Evolutionary conservation across 2,888 invertebrate genomes (phyloP).

Genomic region (Noctuana brunneofusca): DNA sequence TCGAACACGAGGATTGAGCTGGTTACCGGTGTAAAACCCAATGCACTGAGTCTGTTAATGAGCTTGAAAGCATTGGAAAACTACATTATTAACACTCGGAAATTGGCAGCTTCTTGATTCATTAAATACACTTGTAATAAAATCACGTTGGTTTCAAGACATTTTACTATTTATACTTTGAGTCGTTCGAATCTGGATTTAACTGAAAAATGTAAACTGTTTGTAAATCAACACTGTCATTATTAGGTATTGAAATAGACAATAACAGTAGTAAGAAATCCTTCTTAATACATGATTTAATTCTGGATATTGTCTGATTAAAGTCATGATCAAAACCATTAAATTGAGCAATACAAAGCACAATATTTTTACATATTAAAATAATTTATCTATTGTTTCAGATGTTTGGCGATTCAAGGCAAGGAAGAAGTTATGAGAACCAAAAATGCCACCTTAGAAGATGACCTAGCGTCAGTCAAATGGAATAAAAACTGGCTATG

Average conservation of each 20-base stretch:
- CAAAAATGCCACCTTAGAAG: conserved; percentile 52
- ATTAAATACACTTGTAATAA: too few relatives aligned
- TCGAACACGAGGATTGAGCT: conserved; percentile 9
- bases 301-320: neutral
- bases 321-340: neutral
- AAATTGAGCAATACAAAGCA: too few relatives aligned
- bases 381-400: conserved; percentile 44
- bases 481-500: conserved; percentile 57
- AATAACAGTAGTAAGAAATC: neutral
- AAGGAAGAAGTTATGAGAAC: conserved; percentile 40
- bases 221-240: too few relatives aligned
- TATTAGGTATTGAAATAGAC: neutral
- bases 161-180: too few relatives aligned
- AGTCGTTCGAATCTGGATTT: too few relatives aligned
- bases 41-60: neutral
- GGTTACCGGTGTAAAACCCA: conserved; percentile 11
- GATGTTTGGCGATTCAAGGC: conserved; percentile 39
- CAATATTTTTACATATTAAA: too few relatives aligned
- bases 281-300: neutral
- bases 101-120: too few relatives aligned
- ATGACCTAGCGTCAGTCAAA: conserved; percentile 57
- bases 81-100: neutral
- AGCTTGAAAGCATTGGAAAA: neutral
- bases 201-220: too few relatives aligned
- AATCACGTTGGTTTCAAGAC: too few relatives aligned